Evolutionary conservation across 2,797 vertebrate genomes (phyloP).

Genomic region (Hydrolagus colliei): DNA sequence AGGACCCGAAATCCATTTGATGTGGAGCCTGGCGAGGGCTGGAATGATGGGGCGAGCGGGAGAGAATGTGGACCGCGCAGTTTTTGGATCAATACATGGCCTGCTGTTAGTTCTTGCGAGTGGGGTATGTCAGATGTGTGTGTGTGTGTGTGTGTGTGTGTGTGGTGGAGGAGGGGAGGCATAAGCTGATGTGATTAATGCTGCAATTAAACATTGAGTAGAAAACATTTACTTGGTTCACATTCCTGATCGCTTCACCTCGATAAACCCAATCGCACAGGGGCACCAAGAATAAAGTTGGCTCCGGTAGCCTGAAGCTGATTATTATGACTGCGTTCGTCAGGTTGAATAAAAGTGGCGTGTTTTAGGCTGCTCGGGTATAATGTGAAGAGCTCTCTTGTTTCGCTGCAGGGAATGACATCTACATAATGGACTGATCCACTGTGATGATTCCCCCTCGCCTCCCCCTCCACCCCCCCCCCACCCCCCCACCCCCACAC

Average conservation of each 20-base stretch:
- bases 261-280: not conserved
- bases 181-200: not conserved
- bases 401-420: not conserved
- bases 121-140: too few species aligned
- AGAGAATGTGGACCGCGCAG: too few species aligned
- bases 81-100: too few species aligned
- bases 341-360: constrained; percentile 7
- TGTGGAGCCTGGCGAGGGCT: not conserved
- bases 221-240: not conserved
- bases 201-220: not conserved
- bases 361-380: not conserved
- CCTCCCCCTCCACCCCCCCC: too few species aligned
- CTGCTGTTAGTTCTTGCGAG: too few species aligned
- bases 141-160: too few species aligned
- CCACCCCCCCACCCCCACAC: too few species aligned
- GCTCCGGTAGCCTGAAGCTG: not conserved
- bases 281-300: constrained; percentile 1
- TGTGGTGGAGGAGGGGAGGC: too few species aligned
- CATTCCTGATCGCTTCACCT: not conserved
- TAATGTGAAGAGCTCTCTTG: not conserved
- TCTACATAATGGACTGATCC: too few species aligned
- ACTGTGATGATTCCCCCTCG: too few species aligned
- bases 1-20: too few species aligned
- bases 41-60: not conserved
- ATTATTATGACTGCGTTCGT: not conserved